A percentile compares a stretch with the other conserved stretches of the same genome.
These are phyloP conservation scores for Euspilapteryx auroguttella DNA, from an alignment of 2,888 invertebrate genomes.

Conservation along the genomic window DNA sequence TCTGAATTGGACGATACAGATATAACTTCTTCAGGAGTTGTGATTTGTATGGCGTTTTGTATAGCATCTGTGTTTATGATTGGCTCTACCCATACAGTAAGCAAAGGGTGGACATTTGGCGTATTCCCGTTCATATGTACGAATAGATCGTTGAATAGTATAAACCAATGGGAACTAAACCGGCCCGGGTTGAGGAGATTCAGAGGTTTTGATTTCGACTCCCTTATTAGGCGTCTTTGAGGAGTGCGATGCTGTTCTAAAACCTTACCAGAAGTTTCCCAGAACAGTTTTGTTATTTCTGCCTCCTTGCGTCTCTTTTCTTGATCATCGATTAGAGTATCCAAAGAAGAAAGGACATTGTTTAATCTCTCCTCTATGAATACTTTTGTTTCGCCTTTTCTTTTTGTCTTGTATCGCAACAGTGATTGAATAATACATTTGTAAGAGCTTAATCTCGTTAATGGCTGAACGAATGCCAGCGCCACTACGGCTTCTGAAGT, in stretches of 20 bases:
- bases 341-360: conserved; percentile 64
- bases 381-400: conserved; percentile 35
- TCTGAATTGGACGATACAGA: conserved; percentile 67
- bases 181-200: conserved; percentile 70
- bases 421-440: conserved; percentile 63
- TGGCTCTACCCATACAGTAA: conserved; percentile 79
- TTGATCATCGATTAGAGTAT: conserved; percentile 64
- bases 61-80: conserved; percentile 66
- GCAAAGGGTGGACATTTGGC: conserved; percentile 67
- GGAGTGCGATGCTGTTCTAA: conserved; percentile 64
- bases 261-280: conserved; percentile 70
- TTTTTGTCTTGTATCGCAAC: conserved; percentile 44
- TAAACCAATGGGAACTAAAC: conserved; percentile 78
- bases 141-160: conserved; percentile 80
- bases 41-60: conserved; percentile 68
- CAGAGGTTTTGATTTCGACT: conserved; percentile 72
- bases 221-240: conserved; percentile 74
- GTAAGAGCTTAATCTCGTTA: conserved; percentile 64
- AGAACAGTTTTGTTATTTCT: conserved; percentile 71
- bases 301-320: conserved; percentile 66
- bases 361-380: conserved; percentile 55
- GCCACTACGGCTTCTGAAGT: conserved; percentile 62
- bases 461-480: conserved; percentile 63
- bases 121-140: conserved; percentile 73
- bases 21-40: conserved; percentile 78